Base-by-base conservation (phyloP, 2,797 vertebrate species). In the Pangasius krempfi region DNA sequence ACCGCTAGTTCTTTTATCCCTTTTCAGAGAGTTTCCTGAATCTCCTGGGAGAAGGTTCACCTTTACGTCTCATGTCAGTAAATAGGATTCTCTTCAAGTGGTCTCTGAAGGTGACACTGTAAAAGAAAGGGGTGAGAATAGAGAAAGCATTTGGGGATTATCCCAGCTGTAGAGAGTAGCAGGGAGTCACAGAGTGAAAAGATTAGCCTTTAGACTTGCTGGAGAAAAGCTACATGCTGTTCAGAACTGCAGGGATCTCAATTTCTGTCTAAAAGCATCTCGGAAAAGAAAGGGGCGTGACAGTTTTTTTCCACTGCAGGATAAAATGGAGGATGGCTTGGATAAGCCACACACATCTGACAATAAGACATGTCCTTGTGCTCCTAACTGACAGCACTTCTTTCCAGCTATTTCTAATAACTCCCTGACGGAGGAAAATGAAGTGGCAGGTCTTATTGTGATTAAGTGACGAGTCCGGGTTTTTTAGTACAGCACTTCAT, bases 171-270 rank as follows among this genome's bases (percentile, higher is more conserved):
- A 72, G 47, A 52, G 83, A 85, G 47, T 85, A 54, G 83, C 83
- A 27, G 82, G 64, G 44, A 68, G 82, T 84, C 82, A 33, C 82
- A 84, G 64, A 85, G 83, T 72, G 83, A 85, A 85, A 85, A 85
- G 83, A 85, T 85, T 85, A 85, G 83, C 83, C 83, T 85, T 85
- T 85, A 50, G 83, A 85, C 47, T 91, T 88, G 70, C 88, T 76
- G 82, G 40, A 87, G 82, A 85, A 85, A 79, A 87, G 86, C 86
- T 89, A 88, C 85, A 83, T 47, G 70, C 68, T 86, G 70, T 50
- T 83, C 86, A 25, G 81, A 75, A 75, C 47, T 25, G 83, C 64
- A 37, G 83, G 83, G 30, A 70, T 70, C 83, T 37, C n/a, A 3
- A 85, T 54, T 54, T 52, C 64, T 37, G 47, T 70, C 83, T 54